These are phyloP conservation scores for Limnothrissa miodon DNA, from an alignment of 2,113 vertebrate genomes.

Conservation along the genomic window DNA sequence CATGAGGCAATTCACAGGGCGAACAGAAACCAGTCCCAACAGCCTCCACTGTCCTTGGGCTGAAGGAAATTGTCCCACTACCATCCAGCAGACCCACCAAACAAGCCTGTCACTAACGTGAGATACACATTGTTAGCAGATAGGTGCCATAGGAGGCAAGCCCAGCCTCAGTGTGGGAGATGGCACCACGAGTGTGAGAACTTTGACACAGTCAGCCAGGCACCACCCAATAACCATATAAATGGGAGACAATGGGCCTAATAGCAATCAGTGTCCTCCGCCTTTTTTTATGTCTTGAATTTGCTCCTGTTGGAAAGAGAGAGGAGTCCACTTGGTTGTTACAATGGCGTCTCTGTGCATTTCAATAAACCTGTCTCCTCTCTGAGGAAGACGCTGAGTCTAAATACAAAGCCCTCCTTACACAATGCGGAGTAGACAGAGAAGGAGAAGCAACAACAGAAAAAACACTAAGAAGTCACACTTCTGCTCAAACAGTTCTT, in stretches of 20 bases:
- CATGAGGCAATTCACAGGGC: conserved; percentile 67
- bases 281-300: conserved; percentile 57
- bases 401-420: conserved; percentile 40
- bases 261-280: conserved; percentile 67
- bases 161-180: conserved; percentile 56
- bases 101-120: conserved; percentile 78
- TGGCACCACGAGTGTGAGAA: conserved; percentile 72
- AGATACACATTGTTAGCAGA: conserved; percentile 80
- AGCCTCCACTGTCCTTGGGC: conserved; percentile 45
- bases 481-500: conserved; percentile 50
- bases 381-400: conserved; percentile 25
- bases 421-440: conserved; percentile 44
- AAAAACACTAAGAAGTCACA: conserved; percentile 50
- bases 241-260: conserved; percentile 71
- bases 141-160: conserved; percentile 76
- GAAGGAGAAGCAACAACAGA: background rate
- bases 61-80: conserved; percentile 73
- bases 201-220: conserved; percentile 61
- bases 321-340: conserved; percentile 43
- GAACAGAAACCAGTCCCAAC: conserved; percentile 55
- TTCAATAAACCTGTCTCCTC: conserved; percentile 48
- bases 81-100: conserved; percentile 61
- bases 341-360: conserved; percentile 53
- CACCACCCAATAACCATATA: conserved; percentile 79
- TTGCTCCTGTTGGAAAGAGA: conserved; percentile 31